phyloP scores from a whole-genome alignment of 2,113 vertebrate species.

The Rhadina sibilatrix region DNA sequence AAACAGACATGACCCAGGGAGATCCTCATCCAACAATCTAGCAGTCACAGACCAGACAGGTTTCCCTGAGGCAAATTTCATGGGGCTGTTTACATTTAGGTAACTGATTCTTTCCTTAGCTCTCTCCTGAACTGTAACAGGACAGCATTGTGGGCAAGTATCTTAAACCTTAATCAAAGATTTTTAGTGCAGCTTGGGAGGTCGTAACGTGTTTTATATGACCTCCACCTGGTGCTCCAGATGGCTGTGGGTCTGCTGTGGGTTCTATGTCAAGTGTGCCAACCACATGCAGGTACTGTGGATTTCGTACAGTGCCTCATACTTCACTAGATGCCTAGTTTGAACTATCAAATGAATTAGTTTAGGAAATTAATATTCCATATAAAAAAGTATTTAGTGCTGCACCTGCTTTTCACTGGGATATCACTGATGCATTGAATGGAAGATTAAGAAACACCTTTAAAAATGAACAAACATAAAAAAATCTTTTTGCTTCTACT shows the following conservation, averaged over 20 bases:
- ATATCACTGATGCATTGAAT: background rate
- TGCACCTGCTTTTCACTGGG: background rate
- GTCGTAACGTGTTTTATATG: background rate
- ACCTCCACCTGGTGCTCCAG: background rate
- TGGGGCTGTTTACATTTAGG: background rate
- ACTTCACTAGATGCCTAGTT: background rate
- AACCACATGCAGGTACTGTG: background rate
- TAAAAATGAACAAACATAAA: background rate
- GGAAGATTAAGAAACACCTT: background rate
- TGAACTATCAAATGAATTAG: background rate
- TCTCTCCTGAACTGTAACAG: background rate
- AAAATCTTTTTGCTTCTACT: background rate
- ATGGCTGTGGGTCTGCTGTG: background rate
- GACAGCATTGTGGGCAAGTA: background rate
- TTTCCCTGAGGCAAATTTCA: background rate
- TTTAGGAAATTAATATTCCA: background rate
- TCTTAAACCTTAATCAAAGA: background rate
- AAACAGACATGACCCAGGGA: background rate
- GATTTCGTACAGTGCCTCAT: background rate
- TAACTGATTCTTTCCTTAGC: background rate
- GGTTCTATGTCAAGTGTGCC: background rate
- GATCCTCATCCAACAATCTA: background rate
- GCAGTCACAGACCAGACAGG: background rate
- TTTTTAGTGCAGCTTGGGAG: background rate
- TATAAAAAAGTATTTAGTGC: background rate